A percentile compares a stretch with the other conserved stretches of the same genome.
phyloP scores from a whole-genome alignment of 2,797 vertebrate genomes.

The Valencia hispanica region DNA sequence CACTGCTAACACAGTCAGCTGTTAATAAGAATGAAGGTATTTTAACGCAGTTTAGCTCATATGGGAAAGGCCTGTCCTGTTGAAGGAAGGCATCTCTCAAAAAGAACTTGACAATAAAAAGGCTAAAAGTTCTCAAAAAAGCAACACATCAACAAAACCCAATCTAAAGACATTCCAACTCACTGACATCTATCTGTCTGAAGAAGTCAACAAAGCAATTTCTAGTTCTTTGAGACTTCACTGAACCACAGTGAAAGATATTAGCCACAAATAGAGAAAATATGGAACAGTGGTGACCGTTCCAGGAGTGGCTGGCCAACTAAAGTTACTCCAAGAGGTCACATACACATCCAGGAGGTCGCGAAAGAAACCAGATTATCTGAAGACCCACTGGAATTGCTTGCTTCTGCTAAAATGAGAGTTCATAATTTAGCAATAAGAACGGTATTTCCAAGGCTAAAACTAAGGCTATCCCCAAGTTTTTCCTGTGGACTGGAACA shows the following conservation, averaged over 20 bases:
- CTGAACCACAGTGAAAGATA: neutral
- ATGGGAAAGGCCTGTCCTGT: neutral
- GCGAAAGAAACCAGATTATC: neutral
- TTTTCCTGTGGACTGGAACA: neutral
- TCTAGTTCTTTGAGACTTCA: neutral
- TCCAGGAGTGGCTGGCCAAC: neutral
- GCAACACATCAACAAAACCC: neutral
- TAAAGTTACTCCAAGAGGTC: neutral
- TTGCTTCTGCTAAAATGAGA: neutral
- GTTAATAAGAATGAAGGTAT: slow-evolving; percentile 16
- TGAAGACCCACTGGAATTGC: neutral
- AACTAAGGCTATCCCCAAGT: neutral
- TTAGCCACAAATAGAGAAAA: neutral
- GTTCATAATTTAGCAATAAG: neutral
- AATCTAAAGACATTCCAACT: neutral
- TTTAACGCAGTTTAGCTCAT: slow-evolving; percentile 15
- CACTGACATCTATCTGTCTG: neutral
- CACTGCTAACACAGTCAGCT: slow-evolving; percentile 33
- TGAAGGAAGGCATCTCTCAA: neutral
- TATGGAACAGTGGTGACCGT: neutral
- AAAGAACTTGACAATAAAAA: neutral
- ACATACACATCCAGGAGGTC: neutral
- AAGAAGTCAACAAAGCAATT: neutral
- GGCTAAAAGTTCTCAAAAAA: neutral
- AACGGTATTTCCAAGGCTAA: no score